Conservation (phyloP, 2,888 invertebrate species). For the Agrotis segetum region DNA sequence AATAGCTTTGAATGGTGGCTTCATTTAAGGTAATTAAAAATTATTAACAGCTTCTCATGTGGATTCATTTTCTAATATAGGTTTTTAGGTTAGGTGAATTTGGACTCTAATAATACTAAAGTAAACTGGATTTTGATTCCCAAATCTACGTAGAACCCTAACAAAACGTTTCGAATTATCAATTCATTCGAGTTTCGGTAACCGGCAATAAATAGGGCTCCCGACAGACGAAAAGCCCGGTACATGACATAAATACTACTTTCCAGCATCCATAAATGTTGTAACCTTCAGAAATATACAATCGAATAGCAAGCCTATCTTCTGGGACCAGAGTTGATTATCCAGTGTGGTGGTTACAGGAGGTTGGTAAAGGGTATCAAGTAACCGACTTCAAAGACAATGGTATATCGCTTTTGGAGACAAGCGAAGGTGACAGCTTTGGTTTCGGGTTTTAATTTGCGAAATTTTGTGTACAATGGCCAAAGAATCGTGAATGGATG, state of each 20-base stretch:
- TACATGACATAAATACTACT: slow-evolving; percentile 83
- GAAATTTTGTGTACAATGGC: slow-evolving; percentile 85
- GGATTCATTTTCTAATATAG: not conserved
- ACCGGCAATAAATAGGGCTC: slow-evolving; percentile 84
- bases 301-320: slow-evolving; percentile 44
- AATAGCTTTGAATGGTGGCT: not conserved
- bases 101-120: not conserved
- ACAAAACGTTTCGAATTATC: slow-evolving; percentile 71
- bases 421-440: slow-evolving; percentile 85
- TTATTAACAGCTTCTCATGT: not conserved
- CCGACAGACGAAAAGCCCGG: slow-evolving; percentile 82
- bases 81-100: not conserved
- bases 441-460: slow-evolving; percentile 86
- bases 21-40: not conserved
- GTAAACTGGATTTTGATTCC: slow-evolving; percentile 4
- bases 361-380: slow-evolving; percentile 43
- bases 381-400: slow-evolving; percentile 76
- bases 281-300: slow-evolving; percentile 35
- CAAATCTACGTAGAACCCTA: slow-evolving; percentile 27
- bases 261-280: slow-evolving; percentile 55
- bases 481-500: slow-evolving; percentile 73
- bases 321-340: slow-evolving; percentile 51
- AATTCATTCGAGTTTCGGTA: slow-evolving; percentile 84
- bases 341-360: slow-evolving; percentile 37
- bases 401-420: slow-evolving; percentile 86